Percentiles rank a stretch among this genome's conserved stretches.
phyloP scores from a whole-genome alignment of 2,888 invertebrate genomes.

The Callyntrura sp. region DNA sequence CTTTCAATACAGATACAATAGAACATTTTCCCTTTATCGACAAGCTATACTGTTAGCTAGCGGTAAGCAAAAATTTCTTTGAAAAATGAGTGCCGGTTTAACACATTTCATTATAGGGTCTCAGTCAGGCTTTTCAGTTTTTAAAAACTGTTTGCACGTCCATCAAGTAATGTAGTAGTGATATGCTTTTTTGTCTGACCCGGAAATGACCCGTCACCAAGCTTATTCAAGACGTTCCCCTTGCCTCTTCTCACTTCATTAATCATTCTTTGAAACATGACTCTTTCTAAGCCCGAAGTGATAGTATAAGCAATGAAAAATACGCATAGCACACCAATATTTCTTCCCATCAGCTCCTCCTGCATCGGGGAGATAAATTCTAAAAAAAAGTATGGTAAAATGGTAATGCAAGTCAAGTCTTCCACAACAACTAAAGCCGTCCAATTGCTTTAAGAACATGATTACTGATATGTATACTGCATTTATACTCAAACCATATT shows the following conservation, averaged over 20 bases:
- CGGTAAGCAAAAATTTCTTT: background rate
- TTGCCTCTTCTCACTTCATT: conserved; percentile 82
- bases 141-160: conserved; percentile 6
- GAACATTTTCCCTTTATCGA: conserved; percentile 19
- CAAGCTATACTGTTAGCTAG: background rate
- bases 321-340: conserved; percentile 21
- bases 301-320: conserved; percentile 5
- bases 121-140: background rate
- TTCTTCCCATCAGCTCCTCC: too few relatives aligned
- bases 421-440: too few relatives aligned
- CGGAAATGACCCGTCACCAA: conserved; percentile 82
- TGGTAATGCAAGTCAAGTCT: too few relatives aligned
- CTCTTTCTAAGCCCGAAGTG: background rate
- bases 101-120: background rate
- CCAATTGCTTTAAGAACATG: too few relatives aligned
- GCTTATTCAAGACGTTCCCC: conserved; percentile 78
- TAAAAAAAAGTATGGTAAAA: too few relatives aligned
- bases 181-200: conserved; percentile 58
- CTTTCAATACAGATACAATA: conserved; percentile 39
- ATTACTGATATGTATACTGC: too few relatives aligned
- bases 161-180: conserved; percentile 11
- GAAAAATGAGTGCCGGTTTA: conserved; percentile 10
- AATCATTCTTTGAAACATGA: conserved; percentile 77
- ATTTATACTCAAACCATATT: too few relatives aligned
- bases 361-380: too few relatives aligned